Evolutionary conservation across 1,140 invertebrate species (phyloP), one percentile per base, ranked within the genome.

Genomic region (Chlorops oryzae): DNA sequence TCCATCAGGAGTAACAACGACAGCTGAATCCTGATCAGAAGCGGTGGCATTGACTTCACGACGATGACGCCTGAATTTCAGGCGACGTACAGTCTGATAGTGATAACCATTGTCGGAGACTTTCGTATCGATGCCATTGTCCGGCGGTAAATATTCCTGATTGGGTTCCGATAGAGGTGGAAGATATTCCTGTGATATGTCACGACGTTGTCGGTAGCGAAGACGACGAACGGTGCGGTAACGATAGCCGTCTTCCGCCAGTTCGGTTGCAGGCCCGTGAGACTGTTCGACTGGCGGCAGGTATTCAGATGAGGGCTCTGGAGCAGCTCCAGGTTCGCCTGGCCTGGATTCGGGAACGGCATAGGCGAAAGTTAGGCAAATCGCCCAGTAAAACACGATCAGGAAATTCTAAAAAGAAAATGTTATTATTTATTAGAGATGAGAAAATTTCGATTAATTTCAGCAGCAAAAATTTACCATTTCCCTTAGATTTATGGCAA

Each of bases 21-120:
- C 42, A 27, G 25, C 46, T n/a, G n/a, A n/a, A n/a, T n/a, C n/a
- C n/a, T n/a, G n/a, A n/a, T n/a, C n/a, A n/a, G n/a, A n/a, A 9
- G 6, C 35, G 7, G 43, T 54, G 9, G 17, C 49, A n/a, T 55
- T 55, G 20, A 54, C 56, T 47, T 67, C 65, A 32, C 65, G 65
- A 50, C 63, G 63, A 45, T 66, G 62, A 12, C 65, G 65, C 47
- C 64, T 59, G 47, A 53, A 56, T 54, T 66, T 66, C 9, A 67
- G 55, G 23, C 62, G 64, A 42, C 60, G 62, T 25, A 67, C 65
- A 21, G 65, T 64, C 57, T 63, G 66, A 44, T 68, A 68, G 34
- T 60, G 65, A 18, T 66, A 66, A 18, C 65, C 65, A 59, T 68
- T 62, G 39, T 60, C 57, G 18, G 56, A 59, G 18, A 67, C 43